These are phyloP conservation scores for Todiramphus chloris DNA, from an alignment of 2,113 vertebrate species.

Conservation along the genomic window DNA sequence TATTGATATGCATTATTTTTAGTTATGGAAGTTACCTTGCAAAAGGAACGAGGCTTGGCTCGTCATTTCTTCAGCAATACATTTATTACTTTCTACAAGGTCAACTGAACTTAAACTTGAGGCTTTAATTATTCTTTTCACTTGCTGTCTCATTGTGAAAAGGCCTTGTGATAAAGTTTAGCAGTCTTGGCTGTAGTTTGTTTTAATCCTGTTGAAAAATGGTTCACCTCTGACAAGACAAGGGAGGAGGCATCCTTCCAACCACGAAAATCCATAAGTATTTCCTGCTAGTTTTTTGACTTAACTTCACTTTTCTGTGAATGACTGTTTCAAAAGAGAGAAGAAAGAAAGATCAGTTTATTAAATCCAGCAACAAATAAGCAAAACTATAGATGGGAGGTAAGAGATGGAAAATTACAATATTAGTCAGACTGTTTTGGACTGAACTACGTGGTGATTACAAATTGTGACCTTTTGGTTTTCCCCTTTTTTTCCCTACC, in stretches of 20 bases:
- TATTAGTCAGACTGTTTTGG: neutral
- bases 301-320: neutral
- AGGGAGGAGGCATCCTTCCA: neutral
- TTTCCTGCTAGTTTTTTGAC: neutral
- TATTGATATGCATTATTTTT: neutral
- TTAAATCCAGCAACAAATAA: neutral
- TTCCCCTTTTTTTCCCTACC: neutral
- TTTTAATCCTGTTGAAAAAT: conserved; percentile 23
- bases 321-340: neutral
- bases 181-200: neutral
- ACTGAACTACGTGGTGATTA: neutral
- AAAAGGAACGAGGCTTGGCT: neutral
- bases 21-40: neutral
- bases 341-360: neutral
- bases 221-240: neutral
- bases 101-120: neutral
- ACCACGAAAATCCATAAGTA: neutral
- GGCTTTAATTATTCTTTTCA: neutral
- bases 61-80: neutral
- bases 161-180: neutral
- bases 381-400: neutral
- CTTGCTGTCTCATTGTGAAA: neutral
- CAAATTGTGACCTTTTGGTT: neutral
- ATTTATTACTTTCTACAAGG: conserved; percentile 20
- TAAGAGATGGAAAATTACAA: neutral